Evolutionary conservation across 2,113 vertebrate genomes (phyloP).

Genomic region (Puntigrus tetrazona): DNA sequence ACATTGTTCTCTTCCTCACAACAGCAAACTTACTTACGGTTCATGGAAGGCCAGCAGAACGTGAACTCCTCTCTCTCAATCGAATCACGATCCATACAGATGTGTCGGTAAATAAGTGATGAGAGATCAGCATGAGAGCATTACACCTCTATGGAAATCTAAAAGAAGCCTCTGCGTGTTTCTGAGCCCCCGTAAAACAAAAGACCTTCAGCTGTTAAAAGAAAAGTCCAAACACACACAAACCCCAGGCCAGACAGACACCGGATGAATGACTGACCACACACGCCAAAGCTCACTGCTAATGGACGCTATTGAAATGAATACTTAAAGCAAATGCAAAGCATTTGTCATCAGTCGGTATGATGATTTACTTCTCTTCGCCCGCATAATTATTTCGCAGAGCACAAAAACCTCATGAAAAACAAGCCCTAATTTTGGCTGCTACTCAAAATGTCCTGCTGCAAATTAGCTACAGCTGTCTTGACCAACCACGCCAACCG

Average conservation of each 20-base stretch:
- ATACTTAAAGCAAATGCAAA: slow-evolving; percentile 11
- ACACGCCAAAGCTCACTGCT: not conserved
- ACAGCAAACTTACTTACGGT: slow-evolving; percentile 51
- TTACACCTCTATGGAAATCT: slow-evolving; percentile 59
- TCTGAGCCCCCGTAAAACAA: not conserved
- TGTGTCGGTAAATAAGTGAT: slow-evolving; percentile 76
- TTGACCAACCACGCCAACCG: slow-evolving; percentile 22
- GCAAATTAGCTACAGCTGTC: slow-evolving; percentile 52
- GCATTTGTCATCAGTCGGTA: slow-evolving; percentile 11
- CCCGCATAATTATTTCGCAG: slow-evolving; percentile 31
- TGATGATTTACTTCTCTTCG: slow-evolving; percentile 33
- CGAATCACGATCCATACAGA: slow-evolving; percentile 78
- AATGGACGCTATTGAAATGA: not conserved
- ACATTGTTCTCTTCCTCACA: slow-evolving; percentile 1
- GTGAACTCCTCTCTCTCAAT: slow-evolving; percentile 77
- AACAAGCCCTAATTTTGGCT: slow-evolving; percentile 27
- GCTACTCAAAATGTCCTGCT: slow-evolving; percentile 35
- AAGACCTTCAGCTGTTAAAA: not conserved
- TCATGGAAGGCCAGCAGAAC: slow-evolving; percentile 71
- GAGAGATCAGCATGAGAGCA: slow-evolving; percentile 74
- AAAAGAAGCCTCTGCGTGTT: slow-evolving; percentile 13
- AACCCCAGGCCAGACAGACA: not conserved
- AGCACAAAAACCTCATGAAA: slow-evolving; percentile 24
- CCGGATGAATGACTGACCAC: not conserved
- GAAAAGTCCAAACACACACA: not conserved